A percentile compares a stretch with the other conserved stretches of the same genome.
Conservation (phyloP, 2,113 vertebrate genomes). For the zebrafish (Danio rerio) region GRCz12tu NC_133196.1:34556001-34556500, state of each 20-base stretch:
- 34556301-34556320: constrained; percentile 17
- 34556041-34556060: constrained; percentile 10
- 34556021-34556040: constrained; percentile 25
- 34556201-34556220: constrained; percentile 42
- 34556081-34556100: constrained; percentile 41
- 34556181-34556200: constrained; percentile 29
- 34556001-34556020: constrained; percentile 35
- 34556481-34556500: no score
- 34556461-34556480: no score
- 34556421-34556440: no score
- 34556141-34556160: constrained; percentile 32
- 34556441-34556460: no score
- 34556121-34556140: constrained; percentile 26
- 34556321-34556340: constrained; percentile 2
- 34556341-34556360: constrained; percentile 5
- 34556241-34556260: constrained; percentile 13
- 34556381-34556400: no score
- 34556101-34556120: constrained; percentile 43
- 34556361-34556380: constrained; percentile 2
- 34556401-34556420: no score
- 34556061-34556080: constrained; percentile 49
- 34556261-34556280: constrained; percentile 9
- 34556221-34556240: constrained; percentile 31
- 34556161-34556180: constrained; percentile 40
- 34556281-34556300: constrained; percentile 24